phyloP scores from a whole-genome alignment of 2,113 vertebrate species.

The Orcinus orca region DNA sequence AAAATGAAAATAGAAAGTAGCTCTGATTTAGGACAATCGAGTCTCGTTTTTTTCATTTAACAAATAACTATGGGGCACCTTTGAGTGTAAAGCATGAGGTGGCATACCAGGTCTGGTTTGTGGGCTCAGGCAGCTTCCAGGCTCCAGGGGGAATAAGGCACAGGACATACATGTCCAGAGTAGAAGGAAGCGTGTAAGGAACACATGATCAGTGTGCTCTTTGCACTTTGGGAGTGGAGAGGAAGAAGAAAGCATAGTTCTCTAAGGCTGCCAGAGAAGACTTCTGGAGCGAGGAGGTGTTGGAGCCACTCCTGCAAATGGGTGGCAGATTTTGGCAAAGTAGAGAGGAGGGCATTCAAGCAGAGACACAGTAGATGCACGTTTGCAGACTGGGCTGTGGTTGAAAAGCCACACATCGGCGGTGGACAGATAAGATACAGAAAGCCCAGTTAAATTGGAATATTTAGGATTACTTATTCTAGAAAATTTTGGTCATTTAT shows the following conservation, averaged over 20 bases:
- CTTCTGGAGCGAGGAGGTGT: background rate
- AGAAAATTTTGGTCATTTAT: background rate
- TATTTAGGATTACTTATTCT: background rate
- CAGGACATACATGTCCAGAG: background rate
- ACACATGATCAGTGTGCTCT: background rate
- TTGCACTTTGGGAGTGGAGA: background rate
- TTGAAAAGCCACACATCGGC: background rate
- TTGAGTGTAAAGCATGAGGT: background rate
- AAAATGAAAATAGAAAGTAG: background rate
- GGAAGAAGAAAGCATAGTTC: background rate
- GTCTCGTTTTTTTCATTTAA: background rate
- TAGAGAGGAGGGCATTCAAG: background rate
- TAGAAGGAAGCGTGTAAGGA: background rate
- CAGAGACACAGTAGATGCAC: background rate
- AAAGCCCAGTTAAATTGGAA: background rate
- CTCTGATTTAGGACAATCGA: background rate
- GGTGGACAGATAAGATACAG: background rate
- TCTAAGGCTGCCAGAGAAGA: background rate
- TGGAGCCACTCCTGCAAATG: background rate
- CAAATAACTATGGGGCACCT: background rate
- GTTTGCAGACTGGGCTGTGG: background rate
- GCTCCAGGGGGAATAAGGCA: background rate
- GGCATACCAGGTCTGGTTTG: fast-evolving
- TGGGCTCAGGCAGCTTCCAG: background rate
- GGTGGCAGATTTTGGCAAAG: background rate